Evolutionary conservation across 2,797 vertebrate genomes (phyloP).

Genomic region (Chelon labrosus): DNA sequence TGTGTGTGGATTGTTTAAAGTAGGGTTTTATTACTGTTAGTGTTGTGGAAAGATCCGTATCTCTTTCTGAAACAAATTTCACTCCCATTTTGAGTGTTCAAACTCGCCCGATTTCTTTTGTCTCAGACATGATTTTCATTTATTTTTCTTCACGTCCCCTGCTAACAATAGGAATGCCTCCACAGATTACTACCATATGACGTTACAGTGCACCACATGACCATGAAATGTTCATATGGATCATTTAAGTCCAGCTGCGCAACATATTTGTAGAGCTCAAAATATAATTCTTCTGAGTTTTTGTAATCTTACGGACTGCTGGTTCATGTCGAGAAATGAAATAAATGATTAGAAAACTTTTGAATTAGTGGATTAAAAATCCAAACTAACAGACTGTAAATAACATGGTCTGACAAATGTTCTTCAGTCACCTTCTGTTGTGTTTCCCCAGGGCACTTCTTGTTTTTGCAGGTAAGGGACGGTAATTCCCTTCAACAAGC

Average conservation of each 20-base stretch:
- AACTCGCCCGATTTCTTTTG: too few relatives aligned
- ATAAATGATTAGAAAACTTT: too few relatives aligned
- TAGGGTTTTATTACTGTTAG: neutral
- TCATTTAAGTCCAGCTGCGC: conserved; percentile 20
- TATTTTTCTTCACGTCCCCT: conserved; percentile 10
- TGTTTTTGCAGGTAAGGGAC: conserved; percentile 85
- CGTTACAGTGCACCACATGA: conserved; percentile 6
- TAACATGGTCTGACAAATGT: conserved; percentile 9
- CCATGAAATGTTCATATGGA: conserved; percentile 12
- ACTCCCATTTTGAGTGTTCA: too few relatives aligned
- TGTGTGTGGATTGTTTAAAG: conserved; percentile 3
- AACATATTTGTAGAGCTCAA: neutral
- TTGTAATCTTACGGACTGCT: conserved; percentile 4
- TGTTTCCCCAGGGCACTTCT: conserved; percentile 85
- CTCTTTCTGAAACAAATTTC: neutral
- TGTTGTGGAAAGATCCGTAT: neutral
- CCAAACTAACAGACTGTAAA: neutral
- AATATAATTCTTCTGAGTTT: neutral
- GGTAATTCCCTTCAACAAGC: conserved; percentile 70
- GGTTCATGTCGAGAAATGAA: neutral
- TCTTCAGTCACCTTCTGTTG: conserved; percentile 47
- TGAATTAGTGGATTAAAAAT: neutral
- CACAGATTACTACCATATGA: conserved; percentile 42
- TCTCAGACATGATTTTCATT: conserved; percentile 3
- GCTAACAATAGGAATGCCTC: conserved; percentile 10